Evolutionary conservation across 30 jellyfish, hydroid and myxozoan genomes (phyloP).

Genomic region (Sanderia malayensis): DNA sequence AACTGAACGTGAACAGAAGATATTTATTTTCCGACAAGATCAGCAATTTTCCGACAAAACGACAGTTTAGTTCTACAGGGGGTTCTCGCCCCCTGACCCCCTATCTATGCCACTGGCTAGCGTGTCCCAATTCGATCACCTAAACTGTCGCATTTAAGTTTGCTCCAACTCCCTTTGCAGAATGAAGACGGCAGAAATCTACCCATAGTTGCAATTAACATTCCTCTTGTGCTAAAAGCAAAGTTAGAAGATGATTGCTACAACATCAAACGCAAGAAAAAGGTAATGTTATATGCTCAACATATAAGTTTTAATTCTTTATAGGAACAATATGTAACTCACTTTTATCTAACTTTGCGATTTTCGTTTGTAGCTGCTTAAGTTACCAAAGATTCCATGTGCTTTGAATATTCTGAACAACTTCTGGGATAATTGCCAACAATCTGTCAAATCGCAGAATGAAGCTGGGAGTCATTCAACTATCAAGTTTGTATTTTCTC

Average conservation of each 20-base stretch:
- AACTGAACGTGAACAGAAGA: too few relatives aligned
- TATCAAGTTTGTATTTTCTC: conserved; percentile 12
- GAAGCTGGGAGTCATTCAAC: conserved; percentile 9
- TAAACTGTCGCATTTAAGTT: too few relatives aligned
- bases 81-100: too few relatives aligned
- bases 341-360: too few relatives aligned
- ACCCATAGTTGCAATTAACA: conserved; percentile 75
- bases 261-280: conserved; percentile 77
- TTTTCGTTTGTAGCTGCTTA: conserved; percentile 62
- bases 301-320: too few relatives aligned
- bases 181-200: conserved; percentile 48
- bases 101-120: too few relatives aligned
- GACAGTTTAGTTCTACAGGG: too few relatives aligned
- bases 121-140: too few relatives aligned
- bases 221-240: conserved; percentile 75
- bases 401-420: conserved; percentile 72
- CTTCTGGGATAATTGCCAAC: conserved; percentile 54
- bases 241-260: conserved; percentile 96
- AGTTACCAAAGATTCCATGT: conserved; percentile 83
- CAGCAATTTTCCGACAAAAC: too few relatives aligned
- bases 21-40: too few relatives aligned
- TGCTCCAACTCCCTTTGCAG: conserved; percentile 16
- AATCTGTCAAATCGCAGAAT: conserved; percentile 4
- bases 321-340: too few relatives aligned
- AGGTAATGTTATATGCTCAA: too few relatives aligned